Evolutionary conservation across 2,797 vertebrate genomes (phyloP), one percentile per base, ranked within the genome.

Genomic region (Delichon dasypus): DNA sequence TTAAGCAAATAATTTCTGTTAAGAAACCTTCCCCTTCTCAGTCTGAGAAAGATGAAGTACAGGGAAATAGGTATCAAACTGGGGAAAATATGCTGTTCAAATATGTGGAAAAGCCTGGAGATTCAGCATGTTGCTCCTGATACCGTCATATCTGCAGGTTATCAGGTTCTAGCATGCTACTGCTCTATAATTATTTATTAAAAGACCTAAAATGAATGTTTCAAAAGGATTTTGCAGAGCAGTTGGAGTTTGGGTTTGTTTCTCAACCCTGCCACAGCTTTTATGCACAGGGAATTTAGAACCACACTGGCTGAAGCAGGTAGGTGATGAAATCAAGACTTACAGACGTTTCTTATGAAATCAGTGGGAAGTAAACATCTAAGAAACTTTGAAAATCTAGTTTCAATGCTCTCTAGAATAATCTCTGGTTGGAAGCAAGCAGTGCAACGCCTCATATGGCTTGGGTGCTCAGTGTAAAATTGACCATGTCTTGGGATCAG

Each of bases 131-230:
- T 53, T 94, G 26, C 34, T 91, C 81, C 88, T 85, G 70, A 82
- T 84, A 62, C 15, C 0, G 0, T 67, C 80, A 54, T 45, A 61
- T 53, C 62, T 64, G 45, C 55, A 88, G 70, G 67, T 91, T 92
- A 84, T 79, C 74, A 58, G 53, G 70, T 71, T 91, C 92, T 87
- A 85, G 64, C 50, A 76, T 64, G 61, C n/a, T 82, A 45, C 25
- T 78, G 91, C 92, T 88, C 72, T 91, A 45, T 57, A 93, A 88
- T 85, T 89, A 83, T 88, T 93, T 66, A 88, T 90, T 88, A 86
- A 85, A 95, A 90, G 34, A 79, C 20, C 30, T 47, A 86, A 90
- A 96, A 85, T 66, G 8, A 72, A 91, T 40, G 50, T 93, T 94
- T 94, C 64, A 71, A 91, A 93, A 90, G 67, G 74, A 62, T 79